phyloP scores from a whole-genome alignment of 2,797 vertebrate species.

The Ptychadena robeensis region DNA sequence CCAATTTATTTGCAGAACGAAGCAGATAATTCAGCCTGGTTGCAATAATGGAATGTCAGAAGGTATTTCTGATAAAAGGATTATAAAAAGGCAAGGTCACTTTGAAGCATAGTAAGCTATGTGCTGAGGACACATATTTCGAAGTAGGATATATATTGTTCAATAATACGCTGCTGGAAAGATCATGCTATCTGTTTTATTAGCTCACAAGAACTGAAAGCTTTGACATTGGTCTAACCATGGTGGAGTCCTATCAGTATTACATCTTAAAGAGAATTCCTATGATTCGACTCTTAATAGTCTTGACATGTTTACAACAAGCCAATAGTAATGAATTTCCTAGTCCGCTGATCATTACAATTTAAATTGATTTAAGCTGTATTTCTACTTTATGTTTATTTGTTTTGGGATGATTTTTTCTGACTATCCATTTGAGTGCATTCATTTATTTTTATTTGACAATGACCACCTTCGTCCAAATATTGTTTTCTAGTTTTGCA shows the following conservation, averaged over 20 bases:
- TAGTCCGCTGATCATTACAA: conserved; percentile 28
- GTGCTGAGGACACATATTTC: conserved; percentile 61
- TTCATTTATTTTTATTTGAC: no score
- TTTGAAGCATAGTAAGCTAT: conserved; percentile 59
- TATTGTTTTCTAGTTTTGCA: no score
- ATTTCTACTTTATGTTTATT: conserved; percentile 11
- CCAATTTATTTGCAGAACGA: conserved; percentile 56
- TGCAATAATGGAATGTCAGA: conserved; percentile 60
- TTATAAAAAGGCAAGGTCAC: conserved; percentile 61
- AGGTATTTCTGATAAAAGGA: conserved; percentile 62
- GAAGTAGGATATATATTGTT: conserved; percentile 60
- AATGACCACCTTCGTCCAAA: no score
- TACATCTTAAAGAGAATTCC: conserved; percentile 40
- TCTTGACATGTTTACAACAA: conserved; percentile 39
- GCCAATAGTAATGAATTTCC: conserved; percentile 46
- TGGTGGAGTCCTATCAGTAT: conserved; percentile 38
- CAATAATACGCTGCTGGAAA: conserved; percentile 59
- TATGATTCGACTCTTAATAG: conserved; percentile 26
- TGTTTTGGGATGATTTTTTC: neutral
- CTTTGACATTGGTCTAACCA: conserved; percentile 60
- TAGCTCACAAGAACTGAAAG: conserved; percentile 55
- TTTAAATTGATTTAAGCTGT: conserved; percentile 31
- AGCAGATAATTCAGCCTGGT: conserved; percentile 51
- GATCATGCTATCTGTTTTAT: conserved; percentile 59
- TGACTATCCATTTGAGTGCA: no score